A percentile compares a stretch with the other conserved stretches of the same genome.
Evolutionary conservation across 2,888 invertebrate species (phyloP).

Genomic region (Cylloceria caligata): DNA sequence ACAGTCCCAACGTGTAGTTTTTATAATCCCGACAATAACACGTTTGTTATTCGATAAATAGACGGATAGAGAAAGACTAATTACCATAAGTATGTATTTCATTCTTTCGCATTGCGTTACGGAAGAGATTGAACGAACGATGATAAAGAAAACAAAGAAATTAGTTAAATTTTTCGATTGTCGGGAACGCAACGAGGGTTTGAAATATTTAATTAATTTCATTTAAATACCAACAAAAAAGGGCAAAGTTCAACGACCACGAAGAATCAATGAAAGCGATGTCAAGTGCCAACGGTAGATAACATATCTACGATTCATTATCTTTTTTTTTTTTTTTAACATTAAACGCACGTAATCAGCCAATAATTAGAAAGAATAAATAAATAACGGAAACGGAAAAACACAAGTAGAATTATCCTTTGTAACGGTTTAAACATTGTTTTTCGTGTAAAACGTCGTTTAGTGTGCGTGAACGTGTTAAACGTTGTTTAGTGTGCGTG

Average conservation of each 20-base stretch:
- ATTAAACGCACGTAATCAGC: constrained; percentile 10
- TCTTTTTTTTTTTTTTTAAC: constrained; percentile 17
- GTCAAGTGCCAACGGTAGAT: constrained; percentile 65
- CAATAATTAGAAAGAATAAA: neutral
- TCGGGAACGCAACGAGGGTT: neutral
- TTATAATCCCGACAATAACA: constrained; percentile 78
- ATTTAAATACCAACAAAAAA: constrained; percentile 23
- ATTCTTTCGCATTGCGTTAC: constrained; percentile 16
- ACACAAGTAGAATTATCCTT: constrained; percentile 40
- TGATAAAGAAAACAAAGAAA: constrained; percentile 6
- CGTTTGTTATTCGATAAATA: constrained; percentile 66
- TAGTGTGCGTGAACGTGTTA: constrained; percentile 60
- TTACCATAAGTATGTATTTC: constrained; percentile 60
- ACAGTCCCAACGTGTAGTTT: constrained; percentile 73
- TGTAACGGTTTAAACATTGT: constrained; percentile 41
- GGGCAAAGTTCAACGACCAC: constrained; percentile 55
- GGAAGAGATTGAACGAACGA: constrained; percentile 4
- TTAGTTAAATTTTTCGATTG: neutral
- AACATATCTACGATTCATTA: constrained; percentile 36
- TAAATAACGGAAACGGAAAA: constrained; percentile 8
- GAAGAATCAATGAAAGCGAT: constrained; percentile 45
- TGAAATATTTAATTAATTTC: constrained; percentile 19
- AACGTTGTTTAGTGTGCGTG: constrained; percentile 59
- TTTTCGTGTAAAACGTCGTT: constrained; percentile 57
- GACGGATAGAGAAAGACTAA: constrained; percentile 60